phyloP scores from a whole-genome alignment of 2,113 vertebrate species.

The Arothron firmamentum region DNA sequence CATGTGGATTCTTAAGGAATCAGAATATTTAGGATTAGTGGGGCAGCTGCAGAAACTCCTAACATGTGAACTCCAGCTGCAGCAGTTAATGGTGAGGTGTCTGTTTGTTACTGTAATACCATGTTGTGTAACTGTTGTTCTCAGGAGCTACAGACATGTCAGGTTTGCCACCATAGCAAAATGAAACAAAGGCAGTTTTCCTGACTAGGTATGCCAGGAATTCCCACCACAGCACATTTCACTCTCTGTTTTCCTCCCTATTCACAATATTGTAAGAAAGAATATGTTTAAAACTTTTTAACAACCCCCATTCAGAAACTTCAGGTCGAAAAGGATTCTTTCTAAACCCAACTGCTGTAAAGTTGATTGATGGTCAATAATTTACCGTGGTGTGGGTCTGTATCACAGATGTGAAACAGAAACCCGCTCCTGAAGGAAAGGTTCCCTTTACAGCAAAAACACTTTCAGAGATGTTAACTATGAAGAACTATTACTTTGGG shows the following conservation, averaged over 20 bases:
- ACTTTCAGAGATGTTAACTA: too few species aligned
- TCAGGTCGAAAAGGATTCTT: background rate
- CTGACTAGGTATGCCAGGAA: conserved; percentile 68
- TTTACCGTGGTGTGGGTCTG: background rate
- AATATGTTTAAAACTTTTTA: conserved; percentile 6
- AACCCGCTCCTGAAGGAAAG: too few species aligned
- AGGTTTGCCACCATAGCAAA: conserved; percentile 63
- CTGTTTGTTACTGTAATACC: background rate
- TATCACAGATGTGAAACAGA: too few species aligned
- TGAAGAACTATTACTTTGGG: too few species aligned
- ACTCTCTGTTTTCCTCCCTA: conserved; percentile 36
- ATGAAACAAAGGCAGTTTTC: conserved; percentile 57
- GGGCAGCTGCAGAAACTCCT: too few species aligned
- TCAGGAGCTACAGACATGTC: conserved; percentile 26
- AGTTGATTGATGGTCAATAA: background rate
- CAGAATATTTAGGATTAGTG: too few species aligned
- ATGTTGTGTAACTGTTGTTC: conserved; percentile 23
- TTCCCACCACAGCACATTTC: conserved; percentile 66
- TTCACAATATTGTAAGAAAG: conserved; percentile 39
- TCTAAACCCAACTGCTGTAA: background rate
- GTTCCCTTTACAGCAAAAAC: too few species aligned
- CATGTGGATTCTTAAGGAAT: too few species aligned
- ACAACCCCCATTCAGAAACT: background rate
- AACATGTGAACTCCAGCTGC: too few species aligned
- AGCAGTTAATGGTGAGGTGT: too few species aligned